These are phyloP conservation scores for Sminthurides aquaticus DNA, from an alignment of 2,888 invertebrate genomes.

Conservation along the genomic window DNA sequence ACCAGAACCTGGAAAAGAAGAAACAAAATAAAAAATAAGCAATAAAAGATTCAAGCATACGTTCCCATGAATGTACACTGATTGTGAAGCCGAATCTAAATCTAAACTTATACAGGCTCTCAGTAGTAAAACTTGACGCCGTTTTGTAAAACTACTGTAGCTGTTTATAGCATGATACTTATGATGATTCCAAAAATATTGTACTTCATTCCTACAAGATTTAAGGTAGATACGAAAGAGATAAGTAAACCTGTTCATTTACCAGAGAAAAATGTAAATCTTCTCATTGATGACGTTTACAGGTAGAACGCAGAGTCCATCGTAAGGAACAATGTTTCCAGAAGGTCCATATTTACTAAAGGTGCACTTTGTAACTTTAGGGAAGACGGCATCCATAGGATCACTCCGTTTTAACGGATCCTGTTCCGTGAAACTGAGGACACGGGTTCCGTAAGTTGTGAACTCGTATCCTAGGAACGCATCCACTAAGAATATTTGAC, in stretches of 20 bases:
- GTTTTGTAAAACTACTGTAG: no score
- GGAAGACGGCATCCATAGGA: constrained; percentile 53
- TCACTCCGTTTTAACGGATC: constrained; percentile 55
- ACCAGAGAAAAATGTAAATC: constrained; percentile 54
- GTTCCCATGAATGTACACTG: no score
- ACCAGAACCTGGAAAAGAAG: constrained; percentile 77
- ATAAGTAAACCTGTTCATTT: no score
- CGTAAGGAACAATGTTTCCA: constrained; percentile 75
- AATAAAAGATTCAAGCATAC: no score
- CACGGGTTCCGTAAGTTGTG: constrained; percentile 59
- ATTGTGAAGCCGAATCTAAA: no score
- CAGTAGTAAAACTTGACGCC: not conserved
- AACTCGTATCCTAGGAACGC: constrained; percentile 53
- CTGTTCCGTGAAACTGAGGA: constrained; percentile 67
- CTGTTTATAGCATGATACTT: no score
- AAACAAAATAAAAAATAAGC: constrained; percentile 42
- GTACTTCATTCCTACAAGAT: no score
- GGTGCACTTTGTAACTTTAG: constrained; percentile 53
- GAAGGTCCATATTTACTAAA: constrained; percentile 84
- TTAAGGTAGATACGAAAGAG: no score
- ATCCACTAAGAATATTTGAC: constrained; percentile 71
- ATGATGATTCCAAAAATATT: no score
- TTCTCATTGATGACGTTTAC: constrained; percentile 87
- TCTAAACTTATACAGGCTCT: no score
- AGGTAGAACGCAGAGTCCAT: constrained; percentile 83